Evolutionary conservation across 2,888 invertebrate genomes (phyloP).

Genomic region (Megalurothrips usitatus): DNA sequence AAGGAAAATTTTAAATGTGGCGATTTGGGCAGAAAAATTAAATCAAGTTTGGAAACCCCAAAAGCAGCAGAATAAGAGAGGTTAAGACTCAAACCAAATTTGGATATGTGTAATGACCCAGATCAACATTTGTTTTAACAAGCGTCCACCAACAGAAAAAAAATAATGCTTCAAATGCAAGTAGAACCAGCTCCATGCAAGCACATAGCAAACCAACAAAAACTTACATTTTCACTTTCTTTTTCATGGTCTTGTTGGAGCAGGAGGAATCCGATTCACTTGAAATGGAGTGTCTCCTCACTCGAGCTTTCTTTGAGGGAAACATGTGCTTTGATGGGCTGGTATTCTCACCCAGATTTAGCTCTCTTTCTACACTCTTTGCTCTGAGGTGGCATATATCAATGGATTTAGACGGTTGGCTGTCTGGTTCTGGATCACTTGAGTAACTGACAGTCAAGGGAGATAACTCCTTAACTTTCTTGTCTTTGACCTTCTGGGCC

Average conservation of each 20-base stretch:
- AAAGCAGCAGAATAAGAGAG: no score
- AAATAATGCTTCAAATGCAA: no score
- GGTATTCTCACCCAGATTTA: background rate
- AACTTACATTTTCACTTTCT: conserved; percentile 17
- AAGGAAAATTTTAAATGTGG: no score
- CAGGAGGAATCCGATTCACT: conserved; percentile 16
- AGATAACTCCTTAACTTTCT: background rate
- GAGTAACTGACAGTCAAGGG: background rate
- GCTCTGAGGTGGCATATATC: background rate
- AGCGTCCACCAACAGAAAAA: no score
- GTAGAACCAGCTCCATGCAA: no score
- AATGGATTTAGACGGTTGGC: background rate
- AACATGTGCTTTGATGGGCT: background rate
- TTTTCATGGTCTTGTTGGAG: background rate
- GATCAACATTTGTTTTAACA: no score
- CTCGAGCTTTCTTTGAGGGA: background rate
- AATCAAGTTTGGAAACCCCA: no score
- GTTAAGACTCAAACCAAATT: no score
- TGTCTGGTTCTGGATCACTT: background rate
- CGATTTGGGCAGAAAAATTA: no score
- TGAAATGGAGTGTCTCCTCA: conserved; percentile 12
- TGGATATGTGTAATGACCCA: no score
- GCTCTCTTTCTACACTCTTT: conserved; percentile 2
- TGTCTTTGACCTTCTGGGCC: background rate
- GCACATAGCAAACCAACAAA: background rate